A percentile compares a stretch with the other conserved stretches of the same genome.
Evolutionary conservation across 2,113 vertebrate species (phyloP).

Genomic region (Apteryx mantelli): DNA sequence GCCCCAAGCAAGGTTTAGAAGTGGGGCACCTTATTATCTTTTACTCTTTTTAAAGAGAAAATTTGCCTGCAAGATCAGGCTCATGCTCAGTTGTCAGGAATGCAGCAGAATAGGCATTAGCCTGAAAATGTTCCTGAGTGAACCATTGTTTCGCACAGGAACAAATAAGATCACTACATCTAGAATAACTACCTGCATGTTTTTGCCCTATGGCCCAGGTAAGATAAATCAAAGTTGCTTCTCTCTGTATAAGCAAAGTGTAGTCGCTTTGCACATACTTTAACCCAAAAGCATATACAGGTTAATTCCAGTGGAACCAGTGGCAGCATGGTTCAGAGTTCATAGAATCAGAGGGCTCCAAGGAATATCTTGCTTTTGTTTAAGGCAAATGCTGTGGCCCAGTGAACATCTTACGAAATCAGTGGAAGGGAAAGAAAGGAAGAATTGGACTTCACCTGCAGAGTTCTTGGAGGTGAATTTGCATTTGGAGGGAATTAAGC

Average conservation of each 20-base stretch:
- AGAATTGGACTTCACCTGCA: neutral
- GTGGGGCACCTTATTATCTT: neutral
- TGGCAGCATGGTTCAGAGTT: neutral
- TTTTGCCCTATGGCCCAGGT: neutral
- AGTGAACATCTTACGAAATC: neutral
- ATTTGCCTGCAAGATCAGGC: neutral
- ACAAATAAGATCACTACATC: neutral
- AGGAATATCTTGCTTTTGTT: neutral
- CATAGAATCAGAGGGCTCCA: neutral
- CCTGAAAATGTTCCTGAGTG: neutral
- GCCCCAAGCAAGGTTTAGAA: slow-evolving; percentile 22
- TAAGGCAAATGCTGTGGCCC: neutral
- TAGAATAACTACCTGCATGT: neutral
- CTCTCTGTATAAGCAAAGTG: neutral
- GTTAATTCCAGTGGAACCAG: neutral
- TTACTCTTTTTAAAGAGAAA: neutral
- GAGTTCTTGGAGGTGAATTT: neutral
- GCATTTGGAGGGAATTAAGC: neutral
- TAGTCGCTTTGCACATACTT: rapidly evolving
- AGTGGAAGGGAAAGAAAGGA: neutral
- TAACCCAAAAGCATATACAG: neutral
- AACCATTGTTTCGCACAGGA: neutral
- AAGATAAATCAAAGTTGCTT: neutral
- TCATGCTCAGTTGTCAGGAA: rapidly evolving
- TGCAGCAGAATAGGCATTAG: neutral